Evolutionary conservation across 1,140 invertebrate genomes (phyloP).

Genomic region (Choristoneura fumiferana): DNA sequence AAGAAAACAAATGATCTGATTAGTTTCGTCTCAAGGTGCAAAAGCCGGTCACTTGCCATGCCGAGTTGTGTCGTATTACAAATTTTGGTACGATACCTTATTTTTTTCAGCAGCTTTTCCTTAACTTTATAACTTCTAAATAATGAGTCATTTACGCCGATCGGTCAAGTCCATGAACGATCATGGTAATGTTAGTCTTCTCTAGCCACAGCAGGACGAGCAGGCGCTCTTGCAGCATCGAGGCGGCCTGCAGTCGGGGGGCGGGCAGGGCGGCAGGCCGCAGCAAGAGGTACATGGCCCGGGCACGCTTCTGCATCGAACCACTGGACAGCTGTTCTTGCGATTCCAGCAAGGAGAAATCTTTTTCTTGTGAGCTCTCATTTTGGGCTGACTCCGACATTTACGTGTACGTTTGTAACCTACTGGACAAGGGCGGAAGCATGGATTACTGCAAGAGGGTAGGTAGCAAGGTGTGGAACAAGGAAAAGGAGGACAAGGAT

Average conservation of each 20-base stretch:
- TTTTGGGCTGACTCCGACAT: constrained; percentile 48
- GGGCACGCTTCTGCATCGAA: constrained; percentile 50
- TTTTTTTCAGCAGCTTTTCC: too few species aligned
- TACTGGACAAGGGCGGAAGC: constrained; percentile 50
- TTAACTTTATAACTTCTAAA: too few species aligned
- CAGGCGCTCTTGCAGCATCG: constrained; percentile 39
- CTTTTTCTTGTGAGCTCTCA: constrained; percentile 45
- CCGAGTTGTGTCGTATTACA: too few species aligned
- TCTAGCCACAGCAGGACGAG: constrained; percentile 31
- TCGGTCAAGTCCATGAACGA: too few species aligned
- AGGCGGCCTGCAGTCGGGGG: constrained; percentile 34
- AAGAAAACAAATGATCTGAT: too few species aligned
- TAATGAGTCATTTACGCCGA: too few species aligned
- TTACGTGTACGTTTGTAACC: constrained; percentile 39
- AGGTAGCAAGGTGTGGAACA: background rate
- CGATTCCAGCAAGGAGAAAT: constrained; percentile 60
- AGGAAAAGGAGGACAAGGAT: background rate
- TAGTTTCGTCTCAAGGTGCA: too few species aligned
- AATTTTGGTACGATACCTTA: too few species aligned
- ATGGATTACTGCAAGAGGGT: constrained; percentile 24
- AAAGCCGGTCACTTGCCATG: too few species aligned
- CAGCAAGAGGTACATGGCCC: constrained; percentile 38
- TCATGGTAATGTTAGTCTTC: constrained; percentile 8
- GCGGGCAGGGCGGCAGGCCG: constrained; percentile 30
- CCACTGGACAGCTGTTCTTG: constrained; percentile 45